Base-by-base conservation (phyloP, 2,888 invertebrate genomes). In the Eupithecia vulgata region DNA sequence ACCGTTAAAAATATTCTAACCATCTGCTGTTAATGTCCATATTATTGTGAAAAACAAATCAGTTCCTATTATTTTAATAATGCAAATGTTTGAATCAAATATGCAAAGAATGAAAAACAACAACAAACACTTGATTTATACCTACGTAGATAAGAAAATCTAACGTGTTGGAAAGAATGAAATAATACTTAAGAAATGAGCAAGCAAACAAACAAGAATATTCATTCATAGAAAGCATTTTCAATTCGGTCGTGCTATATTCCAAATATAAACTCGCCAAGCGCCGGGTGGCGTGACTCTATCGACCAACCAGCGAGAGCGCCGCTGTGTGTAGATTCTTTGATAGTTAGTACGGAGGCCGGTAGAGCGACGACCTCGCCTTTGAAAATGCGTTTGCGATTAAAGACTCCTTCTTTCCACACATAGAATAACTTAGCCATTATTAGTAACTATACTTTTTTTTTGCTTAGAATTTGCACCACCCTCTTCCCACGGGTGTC, bases 191-290 rank as follows among this genome's bases (percentile, higher is more conserved):
- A 65, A 21, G 21, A 65, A 65, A 21, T 1, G n/a, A 25, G 12
- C 15, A 65, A n/a, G 40, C 5, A 40, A 21, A 37, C 40, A 21
- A n/a, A 30, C 17, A 61, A 10, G 40, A 40, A 65, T 25, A 21
- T 78, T 73, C 78, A 79, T 79, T 78, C 73, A 77, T 77, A 34
- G 72, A 48, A 72, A 45, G 62, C 42, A 68, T 74, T 76, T 67
- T 40, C 62, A 45, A 73, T 37, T 76, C 72, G 67, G 83, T 79
- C 81, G 83, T 81, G 78, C 87, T 88, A 84, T 88, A 88, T 88
- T 90, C 91, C 91, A 92, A 92, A 92, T 91, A 89, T 92, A 92
- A 89, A 90, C 88, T 83, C 84, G 84, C 84, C 82, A 85, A 85
- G 85, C 83, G 69, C 65, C 79, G 79, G 81, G 90, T 93, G 93